Conservation (phyloP, 1,140 invertebrate species). For the Cyrtorhinus lividipennis region DNA sequence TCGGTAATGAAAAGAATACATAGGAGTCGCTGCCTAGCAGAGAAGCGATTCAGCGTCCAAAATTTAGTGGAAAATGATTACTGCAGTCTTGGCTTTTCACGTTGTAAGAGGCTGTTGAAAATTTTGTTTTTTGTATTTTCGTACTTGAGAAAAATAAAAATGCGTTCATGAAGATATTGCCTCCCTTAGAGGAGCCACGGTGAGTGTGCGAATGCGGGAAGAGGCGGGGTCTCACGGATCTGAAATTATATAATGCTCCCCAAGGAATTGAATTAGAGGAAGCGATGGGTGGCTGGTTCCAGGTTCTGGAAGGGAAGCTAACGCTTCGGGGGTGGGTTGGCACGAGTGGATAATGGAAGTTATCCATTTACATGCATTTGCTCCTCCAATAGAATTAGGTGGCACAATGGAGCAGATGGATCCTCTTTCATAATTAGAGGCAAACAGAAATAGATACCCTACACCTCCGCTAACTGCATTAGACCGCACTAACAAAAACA, state of each 20-base stretch:
- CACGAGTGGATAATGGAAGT: constrained; percentile 22
- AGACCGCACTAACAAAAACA: constrained; percentile 12
- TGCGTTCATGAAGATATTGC: no score
- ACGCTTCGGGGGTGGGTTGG: not conserved
- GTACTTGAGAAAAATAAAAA: no score
- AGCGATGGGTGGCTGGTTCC: not conserved
- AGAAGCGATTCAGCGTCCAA: no score
- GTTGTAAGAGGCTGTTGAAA: no score
- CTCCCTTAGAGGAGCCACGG: no score
- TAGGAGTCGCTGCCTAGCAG: no score
- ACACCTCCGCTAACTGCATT: constrained; percentile 14
- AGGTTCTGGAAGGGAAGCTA: no score
- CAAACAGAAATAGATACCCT: constrained; percentile 16
- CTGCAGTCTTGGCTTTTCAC: no score
- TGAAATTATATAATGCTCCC: constrained; percentile 11
- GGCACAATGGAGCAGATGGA: constrained; percentile 15
- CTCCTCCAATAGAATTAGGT: constrained; percentile 18
- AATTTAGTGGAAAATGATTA: no score
- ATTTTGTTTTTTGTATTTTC: no score
- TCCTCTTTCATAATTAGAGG: constrained; percentile 13
- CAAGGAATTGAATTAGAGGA: constrained; percentile 1
- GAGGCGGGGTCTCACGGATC: not conserved
- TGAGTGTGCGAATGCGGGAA: not conserved
- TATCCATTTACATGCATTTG: constrained; percentile 22
- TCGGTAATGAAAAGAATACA: no score